Conservation (phyloP, 37 sponge, comb jelly and placozoan genomes). For the Amphimedon queenslandica region DNA sequence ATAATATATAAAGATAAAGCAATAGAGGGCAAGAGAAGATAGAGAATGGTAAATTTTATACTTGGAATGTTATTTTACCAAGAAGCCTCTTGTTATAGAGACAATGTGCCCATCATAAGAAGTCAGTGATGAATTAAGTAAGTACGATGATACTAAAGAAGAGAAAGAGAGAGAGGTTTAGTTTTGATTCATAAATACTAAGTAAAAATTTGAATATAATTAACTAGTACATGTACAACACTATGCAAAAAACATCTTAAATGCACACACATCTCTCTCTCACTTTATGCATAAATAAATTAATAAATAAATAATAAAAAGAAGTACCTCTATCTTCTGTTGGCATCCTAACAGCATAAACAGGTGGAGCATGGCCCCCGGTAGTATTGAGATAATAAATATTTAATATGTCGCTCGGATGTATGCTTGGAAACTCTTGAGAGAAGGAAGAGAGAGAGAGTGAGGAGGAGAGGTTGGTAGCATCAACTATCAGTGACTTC, state of each 20-base stretch:
- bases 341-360: constrained; percentile 22
- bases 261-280: constrained; percentile 20
- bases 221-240: neutral
- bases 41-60: neutral
- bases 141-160: neutral
- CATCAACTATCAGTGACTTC: constrained; percentile 42
- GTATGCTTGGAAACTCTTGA: neutral
- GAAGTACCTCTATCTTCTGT: constrained; percentile 56
- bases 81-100: constrained; percentile 7
- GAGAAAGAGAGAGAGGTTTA: neutral
- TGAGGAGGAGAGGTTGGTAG: constrained; percentile 10
- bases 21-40: neutral
- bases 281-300: no score
- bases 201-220: no score
- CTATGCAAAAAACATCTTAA: neutral
- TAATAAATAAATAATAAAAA: no score
- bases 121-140: neutral
- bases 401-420: neutral
- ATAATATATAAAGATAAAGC: neutral
- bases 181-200: neutral
- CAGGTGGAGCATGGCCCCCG: constrained; percentile 15
- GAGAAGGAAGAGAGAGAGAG: constrained; percentile 15
- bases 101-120: neutral
- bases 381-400: constrained; percentile 9
- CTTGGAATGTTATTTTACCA: constrained; percentile 1